phyloP scores from a whole-genome alignment of 2,888 invertebrate genomes.

The Apamea monoglypha region DNA sequence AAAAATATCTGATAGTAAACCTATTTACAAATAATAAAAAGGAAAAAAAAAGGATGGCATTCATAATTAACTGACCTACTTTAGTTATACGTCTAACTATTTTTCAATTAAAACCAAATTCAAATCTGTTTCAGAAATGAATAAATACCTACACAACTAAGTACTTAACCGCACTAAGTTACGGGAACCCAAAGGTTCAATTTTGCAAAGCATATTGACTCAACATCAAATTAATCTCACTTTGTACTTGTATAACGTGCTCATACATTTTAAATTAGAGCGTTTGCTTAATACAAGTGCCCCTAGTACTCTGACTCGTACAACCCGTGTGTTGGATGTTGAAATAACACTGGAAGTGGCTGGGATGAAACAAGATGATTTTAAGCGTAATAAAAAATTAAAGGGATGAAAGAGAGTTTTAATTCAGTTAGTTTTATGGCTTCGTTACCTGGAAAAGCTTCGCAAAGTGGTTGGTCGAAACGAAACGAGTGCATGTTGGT shows the following conservation, averaged over 20 bases:
- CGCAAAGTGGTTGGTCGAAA: neutral
- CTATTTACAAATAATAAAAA: neutral
- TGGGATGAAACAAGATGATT: conserved; percentile 37
- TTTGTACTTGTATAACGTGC: conserved; percentile 65
- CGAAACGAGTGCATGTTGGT: conserved; percentile 8
- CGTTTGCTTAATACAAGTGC: conserved; percentile 73
- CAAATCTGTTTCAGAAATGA: neutral
- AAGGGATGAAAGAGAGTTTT: conserved; percentile 25
- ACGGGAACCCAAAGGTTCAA: conserved; percentile 57
- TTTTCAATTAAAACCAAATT: neutral
- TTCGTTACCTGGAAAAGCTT: conserved; percentile 14
- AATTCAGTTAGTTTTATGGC: conserved; percentile 24
- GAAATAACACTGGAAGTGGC: conserved; percentile 59
- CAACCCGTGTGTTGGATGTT: conserved; percentile 63
- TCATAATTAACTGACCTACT: neutral
- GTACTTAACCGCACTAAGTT: conserved; percentile 10
- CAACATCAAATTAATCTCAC: conserved; percentile 73
- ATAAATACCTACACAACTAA: neutral
- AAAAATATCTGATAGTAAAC: neutral
- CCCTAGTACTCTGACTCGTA: conserved; percentile 57
- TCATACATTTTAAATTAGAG: conserved; percentile 76
- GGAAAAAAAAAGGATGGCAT: neutral
- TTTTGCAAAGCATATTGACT: conserved; percentile 73
- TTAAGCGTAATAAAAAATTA: conserved; percentile 25
- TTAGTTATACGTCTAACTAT: neutral